Percentiles rank a stretch among this genome's conserved stretches.
phyloP scores from a whole-genome alignment of 37 sponge, comb jelly and placozoan species.

The Beroe forskalii region DNA sequence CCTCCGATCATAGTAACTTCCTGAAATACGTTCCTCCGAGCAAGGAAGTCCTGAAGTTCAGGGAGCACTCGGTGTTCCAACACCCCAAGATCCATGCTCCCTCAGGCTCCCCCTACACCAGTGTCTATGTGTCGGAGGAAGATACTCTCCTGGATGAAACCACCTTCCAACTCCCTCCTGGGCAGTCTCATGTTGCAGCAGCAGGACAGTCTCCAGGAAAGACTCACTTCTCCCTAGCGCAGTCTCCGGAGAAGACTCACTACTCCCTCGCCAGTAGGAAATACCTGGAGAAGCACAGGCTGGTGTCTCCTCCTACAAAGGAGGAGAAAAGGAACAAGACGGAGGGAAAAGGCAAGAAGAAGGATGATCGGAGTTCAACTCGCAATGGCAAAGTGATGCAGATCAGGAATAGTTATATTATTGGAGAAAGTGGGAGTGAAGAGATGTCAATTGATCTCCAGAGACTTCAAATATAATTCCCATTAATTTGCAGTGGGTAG shows the following conservation, averaged over 20 bases:
- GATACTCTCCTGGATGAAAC: background rate
- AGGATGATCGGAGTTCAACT: background rate
- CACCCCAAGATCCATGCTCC: conserved; percentile 57
- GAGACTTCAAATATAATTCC: background rate
- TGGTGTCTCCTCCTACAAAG: conserved; percentile 46
- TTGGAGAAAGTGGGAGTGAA: background rate
- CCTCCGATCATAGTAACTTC: too few relatives aligned
- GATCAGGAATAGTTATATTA: background rate
- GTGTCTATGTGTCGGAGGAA: conserved; percentile 22
- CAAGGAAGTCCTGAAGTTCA: background rate
- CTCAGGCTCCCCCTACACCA: conserved; percentile 50
- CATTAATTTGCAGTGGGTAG: background rate
- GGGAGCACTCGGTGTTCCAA: conserved; percentile 2
- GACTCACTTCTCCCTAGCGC: too few relatives aligned
- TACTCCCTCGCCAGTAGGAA: conserved; percentile 54
- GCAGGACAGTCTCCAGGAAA: background rate
- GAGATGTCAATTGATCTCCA: background rate
- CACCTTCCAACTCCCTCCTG: too few relatives aligned
- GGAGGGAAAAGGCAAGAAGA: background rate
- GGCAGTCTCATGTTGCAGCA: background rate
- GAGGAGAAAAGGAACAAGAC: background rate
- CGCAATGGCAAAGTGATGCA: conserved; percentile 14
- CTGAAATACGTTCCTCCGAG: background rate
- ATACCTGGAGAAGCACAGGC: conserved; percentile 28
- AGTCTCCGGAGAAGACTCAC: background rate